phyloP scores from a whole-genome alignment of 1,140 invertebrate species.

The Teleogryllus occipitalis region DNA sequence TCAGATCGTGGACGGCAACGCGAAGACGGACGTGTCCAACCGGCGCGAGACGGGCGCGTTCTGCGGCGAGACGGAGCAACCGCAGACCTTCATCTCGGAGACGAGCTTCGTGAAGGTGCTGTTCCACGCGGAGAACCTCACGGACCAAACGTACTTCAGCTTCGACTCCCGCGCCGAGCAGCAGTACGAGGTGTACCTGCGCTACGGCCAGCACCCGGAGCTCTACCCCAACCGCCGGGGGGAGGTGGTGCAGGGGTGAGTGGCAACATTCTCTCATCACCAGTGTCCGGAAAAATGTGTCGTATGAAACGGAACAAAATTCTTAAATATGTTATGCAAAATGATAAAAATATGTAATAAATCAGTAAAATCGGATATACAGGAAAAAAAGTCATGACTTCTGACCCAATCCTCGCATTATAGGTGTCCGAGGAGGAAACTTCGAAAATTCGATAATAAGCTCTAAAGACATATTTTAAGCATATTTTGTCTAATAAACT shows the following conservation, averaged over 20 bases:
- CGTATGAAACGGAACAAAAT: neutral
- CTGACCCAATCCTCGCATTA: no score
- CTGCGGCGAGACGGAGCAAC: conserved; percentile 86
- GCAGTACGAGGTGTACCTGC: conserved; percentile 76
- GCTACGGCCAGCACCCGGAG: conserved; percentile 86
- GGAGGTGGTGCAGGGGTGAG: conserved; percentile 65
- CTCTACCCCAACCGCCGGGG: conserved; percentile 82
- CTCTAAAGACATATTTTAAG: no score
- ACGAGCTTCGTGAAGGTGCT: conserved; percentile 83
- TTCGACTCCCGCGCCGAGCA: conserved; percentile 75
- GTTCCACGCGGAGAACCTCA: conserved; percentile 86
- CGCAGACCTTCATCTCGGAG: conserved; percentile 88
- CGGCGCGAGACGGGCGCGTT: conserved; percentile 79
- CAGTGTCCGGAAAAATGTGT: neutral
- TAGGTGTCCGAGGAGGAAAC: no score
- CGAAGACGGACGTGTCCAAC: conserved; percentile 76
- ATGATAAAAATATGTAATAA: no score
- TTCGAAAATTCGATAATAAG: no score
- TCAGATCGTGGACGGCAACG: conserved; percentile 74
- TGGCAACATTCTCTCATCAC: neutral
- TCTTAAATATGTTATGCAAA: neutral
- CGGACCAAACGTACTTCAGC: conserved; percentile 75
- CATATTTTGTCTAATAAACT: no score
- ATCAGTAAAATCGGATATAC: no score
- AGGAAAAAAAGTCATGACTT: no score